phyloP scores from a whole-genome alignment of 1,140 invertebrate genomes.

The Drosophila melanogaster region Release_6_plus_ISO1_MT NT_033779.5:15064001-15064500 shows the following conservation, averaged over 20 bases:
- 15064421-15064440: slow-evolving; percentile 83
- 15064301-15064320: slow-evolving; percentile 35
- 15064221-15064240: slow-evolving; percentile 59
- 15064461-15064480: slow-evolving; percentile 97
- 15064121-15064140: slow-evolving; percentile 46
- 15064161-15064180: slow-evolving; percentile 42
- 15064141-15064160: slow-evolving; percentile 57
- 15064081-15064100: slow-evolving; percentile 32
- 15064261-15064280: slow-evolving; percentile 31
- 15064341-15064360: slow-evolving; percentile 56
- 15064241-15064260: slow-evolving; percentile 74
- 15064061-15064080: slow-evolving; percentile 40
- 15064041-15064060: slow-evolving; percentile 10
- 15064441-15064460: slow-evolving; percentile 97
- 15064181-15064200: slow-evolving; percentile 56
- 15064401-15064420: slow-evolving; percentile 17
- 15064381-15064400: slow-evolving; percentile 34
- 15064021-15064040: slow-evolving; percentile 15
- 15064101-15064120: slow-evolving; percentile 38
- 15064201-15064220: slow-evolving; percentile 30
- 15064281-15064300: slow-evolving; percentile 3
- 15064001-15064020: slow-evolving; percentile 25
- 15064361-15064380: slow-evolving; percentile 5
- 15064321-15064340: slow-evolving; percentile 52
- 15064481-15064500: slow-evolving; percentile 75